Conservation (phyloP, 2,113 vertebrate genomes). For the Puffinus mauretanicus region DNA sequence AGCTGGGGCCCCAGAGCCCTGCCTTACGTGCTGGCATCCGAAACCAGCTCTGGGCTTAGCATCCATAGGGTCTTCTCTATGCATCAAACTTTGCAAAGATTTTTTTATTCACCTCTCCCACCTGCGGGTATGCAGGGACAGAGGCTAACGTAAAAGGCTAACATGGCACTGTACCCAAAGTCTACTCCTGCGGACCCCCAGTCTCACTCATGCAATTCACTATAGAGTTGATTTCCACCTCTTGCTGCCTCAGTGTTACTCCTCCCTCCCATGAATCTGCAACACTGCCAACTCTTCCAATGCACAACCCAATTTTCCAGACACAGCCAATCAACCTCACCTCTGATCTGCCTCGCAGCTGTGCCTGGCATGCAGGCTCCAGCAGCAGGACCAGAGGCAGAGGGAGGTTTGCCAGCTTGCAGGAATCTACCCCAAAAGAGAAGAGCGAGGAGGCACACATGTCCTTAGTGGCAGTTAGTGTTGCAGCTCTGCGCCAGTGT, state of each 20-base stretch:
- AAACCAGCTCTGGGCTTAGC: not conserved
- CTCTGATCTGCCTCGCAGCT: not conserved
- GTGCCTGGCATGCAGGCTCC: slow-evolving; percentile 1
- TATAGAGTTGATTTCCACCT: not conserved
- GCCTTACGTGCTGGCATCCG: not conserved
- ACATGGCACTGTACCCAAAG: not conserved
- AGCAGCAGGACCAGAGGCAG: not conserved
- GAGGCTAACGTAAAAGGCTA: not conserved
- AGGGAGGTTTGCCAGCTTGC: not conserved
- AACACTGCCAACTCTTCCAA: not conserved
- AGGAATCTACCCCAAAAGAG: not conserved
- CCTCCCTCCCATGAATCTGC: not conserved
- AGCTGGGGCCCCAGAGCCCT: not conserved
- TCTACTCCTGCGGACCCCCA: not conserved
- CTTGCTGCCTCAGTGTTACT: not conserved
- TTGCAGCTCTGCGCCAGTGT: not conserved
- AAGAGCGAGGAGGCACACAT: not conserved
- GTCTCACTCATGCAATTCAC: not conserved
- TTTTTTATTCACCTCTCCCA: not conserved
- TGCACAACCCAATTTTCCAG: not conserved
- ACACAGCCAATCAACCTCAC: not conserved
- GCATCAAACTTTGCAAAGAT: not conserved
- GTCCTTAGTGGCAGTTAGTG: not conserved
- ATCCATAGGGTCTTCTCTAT: not conserved
- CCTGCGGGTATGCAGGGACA: not conserved